Evolutionary conservation across 1,140 invertebrate species (phyloP).

Genomic region (Philopotamus ludificatus): DNA sequence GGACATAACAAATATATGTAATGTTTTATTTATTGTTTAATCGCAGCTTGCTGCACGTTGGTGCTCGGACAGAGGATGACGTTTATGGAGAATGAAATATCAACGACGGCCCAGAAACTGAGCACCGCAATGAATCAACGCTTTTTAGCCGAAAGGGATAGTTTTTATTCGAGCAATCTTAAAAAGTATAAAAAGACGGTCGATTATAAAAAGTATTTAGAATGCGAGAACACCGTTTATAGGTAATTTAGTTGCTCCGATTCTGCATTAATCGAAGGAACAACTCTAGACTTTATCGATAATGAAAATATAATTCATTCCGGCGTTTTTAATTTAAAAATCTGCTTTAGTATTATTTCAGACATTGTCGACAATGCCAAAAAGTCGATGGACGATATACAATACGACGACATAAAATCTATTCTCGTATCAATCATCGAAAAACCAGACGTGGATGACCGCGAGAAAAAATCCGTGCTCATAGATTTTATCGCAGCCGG

Average conservation of each 20-base stretch:
- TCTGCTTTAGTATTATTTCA: constrained; percentile 69
- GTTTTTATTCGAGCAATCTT: constrained; percentile 77
- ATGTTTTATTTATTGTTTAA: neutral
- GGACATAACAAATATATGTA: constrained; percentile 8
- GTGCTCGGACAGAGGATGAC: constrained; percentile 77
- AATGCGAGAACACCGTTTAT: constrained; percentile 79
- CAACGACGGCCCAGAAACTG: constrained; percentile 57
- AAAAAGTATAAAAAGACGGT: constrained; percentile 79
- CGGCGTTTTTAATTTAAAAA: no score
- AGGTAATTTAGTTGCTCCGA: constrained; percentile 49
- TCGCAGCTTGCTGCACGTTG: constrained; percentile 70
- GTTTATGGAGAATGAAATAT: constrained; percentile 67
- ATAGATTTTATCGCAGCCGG: constrained; percentile 85
- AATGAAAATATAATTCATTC: no score
- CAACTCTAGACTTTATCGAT: no score
- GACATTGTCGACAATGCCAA: constrained; percentile 71
- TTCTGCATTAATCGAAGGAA: neutral
- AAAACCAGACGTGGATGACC: constrained; percentile 68
- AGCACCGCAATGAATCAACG: constrained; percentile 71
- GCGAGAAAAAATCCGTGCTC: constrained; percentile 80
- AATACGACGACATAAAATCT: constrained; percentile 63
- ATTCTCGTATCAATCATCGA: constrained; percentile 75
- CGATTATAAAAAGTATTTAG: constrained; percentile 69
- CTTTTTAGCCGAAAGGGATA: constrained; percentile 74
- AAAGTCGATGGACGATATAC: constrained; percentile 51